Evolutionary conservation across 1,140 invertebrate species (phyloP), one percentile per base, ranked within the genome.

Genomic region (Brachionus asplanchnoidis): DNA sequence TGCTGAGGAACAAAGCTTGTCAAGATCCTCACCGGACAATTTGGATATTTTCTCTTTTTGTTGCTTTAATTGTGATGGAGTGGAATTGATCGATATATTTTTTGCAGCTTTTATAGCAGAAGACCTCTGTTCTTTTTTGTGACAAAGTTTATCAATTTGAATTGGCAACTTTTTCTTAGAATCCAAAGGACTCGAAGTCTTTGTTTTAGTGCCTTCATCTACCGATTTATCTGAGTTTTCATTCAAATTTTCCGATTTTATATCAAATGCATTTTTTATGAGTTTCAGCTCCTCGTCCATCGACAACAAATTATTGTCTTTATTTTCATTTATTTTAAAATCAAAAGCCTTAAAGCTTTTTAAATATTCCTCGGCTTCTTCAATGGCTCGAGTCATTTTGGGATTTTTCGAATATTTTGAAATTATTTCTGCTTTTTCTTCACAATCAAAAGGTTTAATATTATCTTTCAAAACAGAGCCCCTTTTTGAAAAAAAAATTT

Each of bases 201-300:
- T 77, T 20, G 12, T 23, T 9, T 46, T 77, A 14, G 20, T 4
- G 9, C 7, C 9, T 8, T 77, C 73, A 46, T 77, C 32, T 77
- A 26, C 3, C n/a, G 70, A 42, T 20, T 9, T 32, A 36, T 17
- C 40, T 6, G 32, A 73, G 17, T 73, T 42, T 17, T 20, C 9
- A 20, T 77, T 40, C 12, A 70, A 26, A 20, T 50, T 77, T 50
- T 50, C 42, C 26, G 14, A 7, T 36, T 50, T 77, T 50, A 26
- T 46, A 44, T 50, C 26, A 77, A 77, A 11, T 17, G 73, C 73
- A 28, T 50, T 77, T 77, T 50, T 77, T 50, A 77, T 77, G 2
- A 77, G 32, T 26, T 50, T 77, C n/a, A 77, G 42, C 26, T 77
- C 73, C 3, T 77, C 73, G 7, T 77, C 73, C 73, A 77, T 77